Evolutionary conservation across 2,797 vertebrate genomes (phyloP).

Genomic region (Lepus townsendii): DNA sequence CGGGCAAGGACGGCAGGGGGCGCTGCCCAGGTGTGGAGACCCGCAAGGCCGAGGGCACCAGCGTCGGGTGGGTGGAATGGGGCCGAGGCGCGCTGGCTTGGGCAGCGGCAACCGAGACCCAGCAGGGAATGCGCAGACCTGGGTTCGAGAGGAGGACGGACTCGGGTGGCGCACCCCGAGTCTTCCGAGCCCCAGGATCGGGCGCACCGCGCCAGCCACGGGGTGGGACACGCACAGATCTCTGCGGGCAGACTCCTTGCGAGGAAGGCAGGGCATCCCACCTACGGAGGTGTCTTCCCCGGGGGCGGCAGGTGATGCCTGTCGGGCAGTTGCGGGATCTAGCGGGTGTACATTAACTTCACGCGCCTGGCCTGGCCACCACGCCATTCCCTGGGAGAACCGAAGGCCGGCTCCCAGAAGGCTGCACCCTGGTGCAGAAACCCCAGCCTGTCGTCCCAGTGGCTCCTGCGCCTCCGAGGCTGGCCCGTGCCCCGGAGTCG

Average conservation of each 20-base stretch:
- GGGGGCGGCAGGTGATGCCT: fast-evolving
- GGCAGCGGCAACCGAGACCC: too few species aligned
- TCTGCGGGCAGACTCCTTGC: neutral
- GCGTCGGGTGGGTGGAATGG: neutral
- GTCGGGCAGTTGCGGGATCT: neutral
- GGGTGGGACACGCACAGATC: neutral
- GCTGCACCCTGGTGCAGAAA: fast-evolving
- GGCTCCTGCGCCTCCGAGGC: too few species aligned
- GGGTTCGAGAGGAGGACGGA: neutral
- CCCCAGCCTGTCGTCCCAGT: fast-evolving
- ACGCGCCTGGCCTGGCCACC: fast-evolving
- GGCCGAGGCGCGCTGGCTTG: neutral
- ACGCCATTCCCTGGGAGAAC: neutral
- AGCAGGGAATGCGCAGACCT: fast-evolving
- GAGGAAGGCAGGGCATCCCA: fast-evolving
- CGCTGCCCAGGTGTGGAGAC: neutral
- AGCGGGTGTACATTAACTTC: neutral
- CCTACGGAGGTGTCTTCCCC: neutral
- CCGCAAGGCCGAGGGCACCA: fast-evolving
- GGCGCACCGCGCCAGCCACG: fast-evolving
- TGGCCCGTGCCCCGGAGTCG: neutral
- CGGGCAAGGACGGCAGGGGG: neutral
- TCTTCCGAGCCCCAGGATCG: too few species aligned
- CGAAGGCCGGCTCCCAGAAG: neutral
- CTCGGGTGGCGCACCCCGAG: neutral